Evolutionary conservation across 2,888 invertebrate genomes (phyloP), one percentile per base, ranked within the genome.

Genomic region (Campopleginae sp.): DNA sequence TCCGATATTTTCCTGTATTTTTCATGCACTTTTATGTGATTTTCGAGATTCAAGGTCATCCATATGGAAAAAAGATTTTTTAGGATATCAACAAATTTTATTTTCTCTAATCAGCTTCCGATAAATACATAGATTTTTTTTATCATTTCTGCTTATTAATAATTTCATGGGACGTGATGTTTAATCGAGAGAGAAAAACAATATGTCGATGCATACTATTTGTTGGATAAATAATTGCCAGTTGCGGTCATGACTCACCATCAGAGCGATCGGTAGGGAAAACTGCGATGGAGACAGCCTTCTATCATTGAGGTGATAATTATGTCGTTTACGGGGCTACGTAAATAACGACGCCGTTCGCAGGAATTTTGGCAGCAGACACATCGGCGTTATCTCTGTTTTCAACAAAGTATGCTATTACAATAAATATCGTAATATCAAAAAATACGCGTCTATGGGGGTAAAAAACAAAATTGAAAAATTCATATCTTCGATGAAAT

Each of bases 291-390:
- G 27, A 66, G 17, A n/a, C 27, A 65, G 70, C 14, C 31, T 77
- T 80, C 63, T 31, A 70, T 82, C 74, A 19, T 78, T n/a, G 46
- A 71, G 66, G 27, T 61, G 68, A 72, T 61, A 54, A 72, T 80
- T 82, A 84, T 42, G 58, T 19, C 44, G 85, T 66, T 78, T 58
- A n/a, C 54, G 80, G 54, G 10, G 82, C 33, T 33, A 86, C 74
- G 78, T 86, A 84, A 75, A 86, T 81, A 23, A 81, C 86, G 31
- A 80, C 81, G 19, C 86, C 82, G 38, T 79, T 79, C 54, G 81
- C 65, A 17, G 84, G 86, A 31, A 86, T 38, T 61, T 54, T 58
- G 65, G 68, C 72, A 33, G 19, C 54, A 23, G 77, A 61, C 10
- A 76, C 66, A 42, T 68, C 42, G 27, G 75, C 71, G 65, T 23